A percentile compares a stretch with the other conserved stretches of the same genome.
phyloP scores from a whole-genome alignment of 2,888 invertebrate species.

The Cantharis rufa region DNA sequence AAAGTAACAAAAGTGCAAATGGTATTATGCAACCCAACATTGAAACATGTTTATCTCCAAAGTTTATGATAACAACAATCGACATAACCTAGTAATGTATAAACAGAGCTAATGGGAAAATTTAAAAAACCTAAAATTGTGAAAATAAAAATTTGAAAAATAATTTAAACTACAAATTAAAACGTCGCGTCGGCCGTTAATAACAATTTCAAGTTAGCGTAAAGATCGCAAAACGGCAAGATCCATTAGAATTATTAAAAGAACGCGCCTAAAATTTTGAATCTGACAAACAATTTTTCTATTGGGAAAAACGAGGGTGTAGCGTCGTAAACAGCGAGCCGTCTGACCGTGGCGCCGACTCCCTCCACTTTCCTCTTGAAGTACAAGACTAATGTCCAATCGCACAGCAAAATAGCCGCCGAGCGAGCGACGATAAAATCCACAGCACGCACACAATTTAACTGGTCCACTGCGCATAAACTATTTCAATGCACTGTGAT shows the following conservation, averaged over 20 bases:
- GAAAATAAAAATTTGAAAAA: neutral
- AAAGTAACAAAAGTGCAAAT: neutral
- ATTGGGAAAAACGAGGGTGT: constrained; percentile 25
- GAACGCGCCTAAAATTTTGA: constrained; percentile 20
- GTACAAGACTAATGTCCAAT: constrained; percentile 54
- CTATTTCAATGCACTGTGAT: constrained; percentile 57
- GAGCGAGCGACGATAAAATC: constrained; percentile 24
- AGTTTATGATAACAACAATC: neutral
- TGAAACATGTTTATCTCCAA: neutral
- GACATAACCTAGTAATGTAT: neutral
- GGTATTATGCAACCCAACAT: neutral
- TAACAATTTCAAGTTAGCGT: neutral
- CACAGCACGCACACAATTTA: constrained; percentile 31
- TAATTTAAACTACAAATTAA: neutral
- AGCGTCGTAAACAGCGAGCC: constrained; percentile 50
- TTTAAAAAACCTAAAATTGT: neutral
- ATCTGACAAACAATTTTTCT: constrained; percentile 13
- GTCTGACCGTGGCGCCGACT: constrained; percentile 53
- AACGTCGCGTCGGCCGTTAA: neutral
- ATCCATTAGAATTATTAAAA: neutral
- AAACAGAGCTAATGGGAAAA: neutral
- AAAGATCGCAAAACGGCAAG: neutral
- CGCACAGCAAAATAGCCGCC: constrained; percentile 43
- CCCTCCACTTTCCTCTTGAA: constrained; percentile 48
- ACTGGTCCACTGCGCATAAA: constrained; percentile 53